A percentile compares a stretch with the other conserved stretches of the same genome.
phyloP scores from a whole-genome alignment of 2,797 vertebrate species.

The Myripristis jacobus region DNA sequence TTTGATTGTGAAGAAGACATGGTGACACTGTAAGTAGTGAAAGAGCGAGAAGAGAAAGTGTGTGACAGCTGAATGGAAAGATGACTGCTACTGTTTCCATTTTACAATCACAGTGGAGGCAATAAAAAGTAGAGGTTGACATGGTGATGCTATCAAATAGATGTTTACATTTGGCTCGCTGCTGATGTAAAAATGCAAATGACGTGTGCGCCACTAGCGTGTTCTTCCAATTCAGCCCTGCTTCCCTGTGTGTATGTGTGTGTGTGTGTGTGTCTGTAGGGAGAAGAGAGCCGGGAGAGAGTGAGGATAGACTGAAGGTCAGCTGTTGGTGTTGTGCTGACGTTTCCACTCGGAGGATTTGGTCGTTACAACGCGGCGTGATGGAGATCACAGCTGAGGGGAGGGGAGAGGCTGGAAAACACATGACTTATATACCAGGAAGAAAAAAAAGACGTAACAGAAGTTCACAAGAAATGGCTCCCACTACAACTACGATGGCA shows the following conservation, averaged over 20 bases:
- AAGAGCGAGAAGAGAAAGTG: too few relatives aligned
- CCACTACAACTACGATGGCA: not conserved
- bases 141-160: too few relatives aligned
- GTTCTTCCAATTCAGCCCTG: not conserved
- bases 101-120: too few relatives aligned
- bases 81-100: too few relatives aligned
- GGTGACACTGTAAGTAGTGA: too few relatives aligned
- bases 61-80: too few relatives aligned
- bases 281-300: conserved; percentile 17
- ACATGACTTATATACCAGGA: conserved; percentile 41
- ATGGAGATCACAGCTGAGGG: conserved; percentile 58
- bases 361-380: conserved; percentile 28
- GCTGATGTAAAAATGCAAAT: not conserved
- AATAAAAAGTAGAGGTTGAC: too few relatives aligned
- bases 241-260: not conserved
- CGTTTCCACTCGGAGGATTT: conserved; percentile 34
- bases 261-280: conserved; percentile 1
- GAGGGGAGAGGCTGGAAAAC: conserved; percentile 61
- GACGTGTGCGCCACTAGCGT: not conserved
- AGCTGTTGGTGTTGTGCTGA: conserved; percentile 45
- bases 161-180: not conserved
- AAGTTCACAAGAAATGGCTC: not conserved
- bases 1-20: not conserved
- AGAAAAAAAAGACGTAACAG: not conserved
- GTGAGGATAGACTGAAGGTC: conserved; percentile 22